phyloP scores from a whole-genome alignment of 2,888 invertebrate genomes.

The Melinaea menophilus region DNA sequence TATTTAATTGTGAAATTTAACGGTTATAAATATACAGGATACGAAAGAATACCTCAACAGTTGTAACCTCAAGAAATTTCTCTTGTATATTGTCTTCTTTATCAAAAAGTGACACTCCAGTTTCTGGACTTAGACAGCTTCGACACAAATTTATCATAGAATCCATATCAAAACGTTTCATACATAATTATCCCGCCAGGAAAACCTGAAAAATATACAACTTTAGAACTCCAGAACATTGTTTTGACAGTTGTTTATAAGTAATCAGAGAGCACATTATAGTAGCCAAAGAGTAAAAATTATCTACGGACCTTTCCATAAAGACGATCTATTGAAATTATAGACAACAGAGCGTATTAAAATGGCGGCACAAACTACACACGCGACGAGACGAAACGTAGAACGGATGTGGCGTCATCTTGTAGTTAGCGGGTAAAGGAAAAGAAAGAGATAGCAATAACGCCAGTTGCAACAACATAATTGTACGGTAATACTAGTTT shows the following conservation, averaged over 20 bases:
- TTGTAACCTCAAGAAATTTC: constrained; percentile 65
- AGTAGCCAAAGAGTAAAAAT: constrained; percentile 71
- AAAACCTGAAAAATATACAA: constrained; percentile 58
- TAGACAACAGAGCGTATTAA: constrained; percentile 71
- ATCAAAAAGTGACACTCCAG: constrained; percentile 64
- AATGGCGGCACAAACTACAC: constrained; percentile 52
- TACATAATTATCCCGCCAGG: constrained; percentile 50
- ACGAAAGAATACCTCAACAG: constrained; percentile 53
- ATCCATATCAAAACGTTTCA: constrained; percentile 60
- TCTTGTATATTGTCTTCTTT: constrained; percentile 51
- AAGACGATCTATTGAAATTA: constrained; percentile 73
- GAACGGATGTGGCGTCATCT: constrained; percentile 35
- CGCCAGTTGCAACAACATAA: constrained; percentile 1
- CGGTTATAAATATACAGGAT: constrained; percentile 8
- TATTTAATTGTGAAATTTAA: constrained; percentile 4
- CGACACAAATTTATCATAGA: constrained; percentile 68
- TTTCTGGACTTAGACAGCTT: constrained; percentile 66
- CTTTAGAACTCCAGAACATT: constrained; percentile 50
- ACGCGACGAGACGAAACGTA: constrained; percentile 36
- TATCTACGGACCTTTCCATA: constrained; percentile 77
- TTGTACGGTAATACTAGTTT: neutral
- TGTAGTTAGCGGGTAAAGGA: constrained; percentile 4
- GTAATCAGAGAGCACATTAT: constrained; percentile 63
- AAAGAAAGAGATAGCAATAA: constrained; percentile 12
- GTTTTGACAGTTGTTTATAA: constrained; percentile 58